A percentile compares a stretch with the other conserved stretches of the same genome.
Evolutionary conservation across 2,113 vertebrate species (phyloP).

Genomic region (Charadrius vociferus): DNA sequence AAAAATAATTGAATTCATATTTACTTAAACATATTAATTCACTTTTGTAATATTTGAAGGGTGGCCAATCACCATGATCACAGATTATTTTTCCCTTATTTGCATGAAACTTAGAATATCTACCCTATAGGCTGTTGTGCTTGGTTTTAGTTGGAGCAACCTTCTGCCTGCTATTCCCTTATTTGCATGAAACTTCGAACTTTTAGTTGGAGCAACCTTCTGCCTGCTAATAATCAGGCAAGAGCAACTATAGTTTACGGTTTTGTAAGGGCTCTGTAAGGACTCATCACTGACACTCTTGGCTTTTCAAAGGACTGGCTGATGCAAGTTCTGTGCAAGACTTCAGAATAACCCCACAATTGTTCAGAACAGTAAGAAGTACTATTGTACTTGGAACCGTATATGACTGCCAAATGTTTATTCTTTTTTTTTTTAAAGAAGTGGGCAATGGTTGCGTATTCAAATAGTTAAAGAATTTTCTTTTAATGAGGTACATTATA

Average conservation of each 20-base stretch:
- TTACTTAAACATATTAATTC: not conserved
- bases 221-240: not conserved
- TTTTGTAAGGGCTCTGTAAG: not conserved
- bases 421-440: not conserved
- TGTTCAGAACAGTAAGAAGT: not conserved
- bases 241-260: not conserved
- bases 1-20: not conserved
- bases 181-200: too few species aligned
- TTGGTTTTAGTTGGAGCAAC: not conserved
- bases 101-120: not conserved
- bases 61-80: fast-evolving
- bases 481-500: not conserved
- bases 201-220: not conserved
- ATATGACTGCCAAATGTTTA: not conserved
- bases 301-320: not conserved
- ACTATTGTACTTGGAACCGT: not conserved
- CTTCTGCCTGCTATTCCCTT: not conserved
- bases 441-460: not conserved
- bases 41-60: not conserved
- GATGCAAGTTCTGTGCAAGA: slow-evolving; percentile 46
- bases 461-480: not conserved
- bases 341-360: not conserved
- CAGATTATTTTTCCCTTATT: not conserved
- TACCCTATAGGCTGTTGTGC: fast-evolving
- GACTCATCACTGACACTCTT: not conserved